Percentiles rank a stretch among this genome's conserved stretches.
Evolutionary conservation across 2,797 vertebrate species (phyloP).

Genomic region (Huso huso): DNA sequence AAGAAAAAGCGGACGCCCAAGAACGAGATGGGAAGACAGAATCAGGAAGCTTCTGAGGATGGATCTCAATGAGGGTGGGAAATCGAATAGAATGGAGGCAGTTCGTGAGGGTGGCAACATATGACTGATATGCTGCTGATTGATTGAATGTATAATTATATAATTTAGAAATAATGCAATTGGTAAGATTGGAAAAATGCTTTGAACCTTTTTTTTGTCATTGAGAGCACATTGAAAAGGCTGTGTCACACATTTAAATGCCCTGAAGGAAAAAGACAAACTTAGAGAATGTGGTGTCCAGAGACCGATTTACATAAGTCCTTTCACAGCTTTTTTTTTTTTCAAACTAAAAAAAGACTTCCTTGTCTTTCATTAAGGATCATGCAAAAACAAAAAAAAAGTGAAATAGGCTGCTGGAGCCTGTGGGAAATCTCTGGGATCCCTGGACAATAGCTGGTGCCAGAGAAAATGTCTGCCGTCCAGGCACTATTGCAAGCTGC

Average conservation of each 20-base stretch:
- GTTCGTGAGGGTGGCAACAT: no score
- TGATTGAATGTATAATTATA: no score
- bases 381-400: slow-evolving; percentile 22
- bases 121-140: no score
- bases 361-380: slow-evolving; percentile 47
- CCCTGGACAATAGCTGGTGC: slow-evolving; percentile 57
- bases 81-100: no score
- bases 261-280: slow-evolving; percentile 13
- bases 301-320: slow-evolving; percentile 8
- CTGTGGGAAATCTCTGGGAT: slow-evolving; percentile 43
- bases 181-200: no score
- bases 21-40: no score
- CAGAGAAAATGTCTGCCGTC: slow-evolving; percentile 63
- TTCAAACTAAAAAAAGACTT: slow-evolving; percentile 46
- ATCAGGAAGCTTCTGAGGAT: no score
- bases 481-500: slow-evolving; percentile 31
- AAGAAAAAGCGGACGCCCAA: no score
- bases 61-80: no score
- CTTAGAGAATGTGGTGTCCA: slow-evolving; percentile 21
- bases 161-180: no score
- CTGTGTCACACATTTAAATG: slow-evolving; percentile 11
- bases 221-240: neutral
- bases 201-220: no score
- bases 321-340: slow-evolving; percentile 25
- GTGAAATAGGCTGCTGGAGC: slow-evolving; percentile 41